These are phyloP conservation scores for Rhodinocichla rosea DNA, from an alignment of 2,113 vertebrate genomes.

Conservation along the genomic window DNA sequence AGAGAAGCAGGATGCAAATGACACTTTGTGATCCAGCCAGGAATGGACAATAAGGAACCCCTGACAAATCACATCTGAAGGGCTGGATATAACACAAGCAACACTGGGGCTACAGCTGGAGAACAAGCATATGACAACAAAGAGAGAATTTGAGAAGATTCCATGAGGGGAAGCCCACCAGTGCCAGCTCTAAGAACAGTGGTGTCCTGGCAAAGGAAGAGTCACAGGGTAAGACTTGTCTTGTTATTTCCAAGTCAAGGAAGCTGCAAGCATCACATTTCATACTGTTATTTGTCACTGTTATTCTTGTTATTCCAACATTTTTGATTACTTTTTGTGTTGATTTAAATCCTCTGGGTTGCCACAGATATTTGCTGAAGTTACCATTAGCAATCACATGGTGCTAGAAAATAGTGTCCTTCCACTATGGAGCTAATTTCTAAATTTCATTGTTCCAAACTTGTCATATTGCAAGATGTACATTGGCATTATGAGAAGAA, in stretches of 20 bases:
- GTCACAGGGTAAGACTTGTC: accelerated
- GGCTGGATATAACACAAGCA: background rate
- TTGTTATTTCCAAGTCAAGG: background rate
- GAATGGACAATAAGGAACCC: background rate
- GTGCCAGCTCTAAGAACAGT: background rate
- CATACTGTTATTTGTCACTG: background rate
- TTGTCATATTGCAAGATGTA: background rate
- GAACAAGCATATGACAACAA: background rate
- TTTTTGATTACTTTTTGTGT: background rate
- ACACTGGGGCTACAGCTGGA: background rate
- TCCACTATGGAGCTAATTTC: background rate
- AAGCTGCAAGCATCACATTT: background rate
- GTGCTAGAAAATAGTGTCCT: background rate
- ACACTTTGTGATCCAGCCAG: background rate
- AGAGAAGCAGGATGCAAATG: background rate
- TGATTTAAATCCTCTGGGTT: background rate
- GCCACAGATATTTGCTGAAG: background rate
- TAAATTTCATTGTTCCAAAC: background rate
- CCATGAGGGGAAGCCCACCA: background rate
- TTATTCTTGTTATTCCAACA: background rate
- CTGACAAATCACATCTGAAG: background rate
- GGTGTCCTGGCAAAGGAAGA: background rate
- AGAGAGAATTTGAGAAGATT: background rate
- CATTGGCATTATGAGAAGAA: background rate
- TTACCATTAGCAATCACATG: background rate